Conservation (phyloP, 1,140 invertebrate species). For the Ladona fulva region DNA sequence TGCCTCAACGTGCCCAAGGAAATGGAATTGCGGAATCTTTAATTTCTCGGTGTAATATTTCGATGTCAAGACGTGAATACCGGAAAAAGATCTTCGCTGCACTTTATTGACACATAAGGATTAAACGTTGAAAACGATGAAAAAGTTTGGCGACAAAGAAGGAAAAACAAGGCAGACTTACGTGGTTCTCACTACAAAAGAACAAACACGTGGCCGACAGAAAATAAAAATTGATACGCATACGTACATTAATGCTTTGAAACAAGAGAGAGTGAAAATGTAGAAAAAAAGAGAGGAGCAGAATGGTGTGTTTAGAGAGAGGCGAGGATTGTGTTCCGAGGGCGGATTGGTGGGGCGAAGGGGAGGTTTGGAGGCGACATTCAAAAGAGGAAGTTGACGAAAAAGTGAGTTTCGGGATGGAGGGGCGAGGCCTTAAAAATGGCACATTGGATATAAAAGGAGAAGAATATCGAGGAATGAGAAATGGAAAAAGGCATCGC, state of each 20-base stretch:
- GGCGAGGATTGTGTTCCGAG: background rate
- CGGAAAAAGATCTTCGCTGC: too few species aligned
- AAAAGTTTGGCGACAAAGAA: too few species aligned
- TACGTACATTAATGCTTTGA: background rate
- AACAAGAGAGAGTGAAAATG: background rate
- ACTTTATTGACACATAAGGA: too few species aligned
- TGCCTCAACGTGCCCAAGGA: too few species aligned
- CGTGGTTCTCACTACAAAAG: too few species aligned
- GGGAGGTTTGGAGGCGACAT: background rate
- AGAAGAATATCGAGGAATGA: background rate
- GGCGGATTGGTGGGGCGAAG: background rate
- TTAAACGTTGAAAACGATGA: too few species aligned
- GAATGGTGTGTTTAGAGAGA: background rate
- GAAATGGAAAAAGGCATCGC: background rate
- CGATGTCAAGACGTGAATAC: too few species aligned
- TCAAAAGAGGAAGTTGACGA: background rate
- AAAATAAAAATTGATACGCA: too few species aligned
- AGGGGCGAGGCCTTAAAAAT: background rate
- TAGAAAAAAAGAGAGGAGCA: background rate
- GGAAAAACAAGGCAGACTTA: too few species aligned
- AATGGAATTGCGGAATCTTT: too few species aligned
- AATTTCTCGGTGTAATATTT: too few species aligned
- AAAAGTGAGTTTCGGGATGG: background rate
- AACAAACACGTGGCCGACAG: too few species aligned
- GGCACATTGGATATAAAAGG: background rate